These are phyloP conservation scores for Amblyopsis hoosieri DNA, from an alignment of 2,797 vertebrate species.

Conservation along the genomic window DNA sequence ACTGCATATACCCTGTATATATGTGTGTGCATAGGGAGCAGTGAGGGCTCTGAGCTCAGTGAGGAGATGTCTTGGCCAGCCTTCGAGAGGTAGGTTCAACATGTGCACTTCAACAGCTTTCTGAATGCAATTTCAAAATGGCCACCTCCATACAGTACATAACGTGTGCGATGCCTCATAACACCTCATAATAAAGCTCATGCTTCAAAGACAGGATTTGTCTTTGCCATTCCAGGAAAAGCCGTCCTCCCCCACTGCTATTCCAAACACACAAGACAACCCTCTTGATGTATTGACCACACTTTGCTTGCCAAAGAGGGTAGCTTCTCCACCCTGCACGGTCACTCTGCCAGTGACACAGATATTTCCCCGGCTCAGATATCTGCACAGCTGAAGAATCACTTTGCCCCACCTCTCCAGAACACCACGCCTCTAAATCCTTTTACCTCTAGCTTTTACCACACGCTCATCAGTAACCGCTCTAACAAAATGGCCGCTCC, in stretches of 20 bases:
- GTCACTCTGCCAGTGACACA: conserved; percentile 19
- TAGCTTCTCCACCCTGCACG: conserved; percentile 19
- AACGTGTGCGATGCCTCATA: too few relatives aligned
- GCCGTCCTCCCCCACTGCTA: conserved; percentile 32
- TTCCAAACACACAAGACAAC: conserved; percentile 35
- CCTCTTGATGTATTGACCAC: conserved; percentile 30
- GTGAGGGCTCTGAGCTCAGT: conserved; percentile 97
- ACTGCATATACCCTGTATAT: conserved; percentile 1
- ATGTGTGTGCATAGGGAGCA: conserved; percentile 83
- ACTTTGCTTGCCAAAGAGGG: conserved; percentile 19
- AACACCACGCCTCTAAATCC: conserved; percentile 20
- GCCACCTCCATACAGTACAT: too few relatives aligned
- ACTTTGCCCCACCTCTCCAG: conserved; percentile 22
- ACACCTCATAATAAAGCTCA: conserved; percentile 26
- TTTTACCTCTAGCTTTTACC: conserved; percentile 18
- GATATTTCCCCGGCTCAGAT: conserved; percentile 12
- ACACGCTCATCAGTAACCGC: conserved; percentile 28
- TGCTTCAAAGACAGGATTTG: background rate
- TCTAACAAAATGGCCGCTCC: conserved; percentile 35
- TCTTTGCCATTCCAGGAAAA: conserved; percentile 39
- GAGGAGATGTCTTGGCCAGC: conserved; percentile 98
- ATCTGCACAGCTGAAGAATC: conserved; percentile 29
- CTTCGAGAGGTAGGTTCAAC: conserved; percentile 90
- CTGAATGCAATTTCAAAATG: background rate
- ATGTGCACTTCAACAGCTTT: background rate